Evolutionary conservation across 2,113 vertebrate genomes (phyloP).

Genomic region (Ancistrus triradiatus): DNA sequence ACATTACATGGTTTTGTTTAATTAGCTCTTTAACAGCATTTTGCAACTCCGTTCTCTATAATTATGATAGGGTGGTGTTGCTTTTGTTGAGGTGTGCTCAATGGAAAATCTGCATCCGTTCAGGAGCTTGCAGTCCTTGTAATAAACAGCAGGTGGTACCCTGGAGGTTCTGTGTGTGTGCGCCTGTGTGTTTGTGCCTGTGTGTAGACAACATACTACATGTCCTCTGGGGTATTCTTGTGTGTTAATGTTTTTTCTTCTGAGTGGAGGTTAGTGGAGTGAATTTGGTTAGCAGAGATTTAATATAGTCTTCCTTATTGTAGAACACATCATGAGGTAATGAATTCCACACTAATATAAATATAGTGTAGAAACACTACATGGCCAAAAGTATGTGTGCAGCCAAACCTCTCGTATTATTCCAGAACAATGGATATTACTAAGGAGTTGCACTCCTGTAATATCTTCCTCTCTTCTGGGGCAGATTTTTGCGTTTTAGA

Average conservation of each 20-base stretch:
- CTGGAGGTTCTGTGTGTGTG: conserved; percentile 27
- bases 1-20: neutral
- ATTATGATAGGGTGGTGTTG: neutral
- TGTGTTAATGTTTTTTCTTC: conserved; percentile 18
- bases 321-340: neutral
- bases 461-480: too few relatives aligned
- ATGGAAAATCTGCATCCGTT: conserved; percentile 13
- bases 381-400: too few relatives aligned
- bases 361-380: too few relatives aligned
- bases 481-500: too few relatives aligned
- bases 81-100: conserved; percentile 1
- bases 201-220: neutral
- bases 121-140: conserved; percentile 26
- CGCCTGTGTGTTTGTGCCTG: conserved; percentile 8
- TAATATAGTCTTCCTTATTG: conserved; percentile 3
- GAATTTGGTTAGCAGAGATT: conserved; percentile 4
- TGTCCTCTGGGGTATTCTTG: conserved; percentile 7
- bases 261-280: neutral
- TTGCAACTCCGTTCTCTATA: neutral
- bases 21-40: too few relatives aligned
- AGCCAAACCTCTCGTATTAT: too few relatives aligned
- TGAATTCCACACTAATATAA: conserved; percentile 9
- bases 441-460: too few relatives aligned
- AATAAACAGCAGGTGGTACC: conserved; percentile 44
- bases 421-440: too few relatives aligned